Base-by-base conservation (phyloP, 2,888 invertebrate genomes). In the Hydraecia micacea region DNA sequence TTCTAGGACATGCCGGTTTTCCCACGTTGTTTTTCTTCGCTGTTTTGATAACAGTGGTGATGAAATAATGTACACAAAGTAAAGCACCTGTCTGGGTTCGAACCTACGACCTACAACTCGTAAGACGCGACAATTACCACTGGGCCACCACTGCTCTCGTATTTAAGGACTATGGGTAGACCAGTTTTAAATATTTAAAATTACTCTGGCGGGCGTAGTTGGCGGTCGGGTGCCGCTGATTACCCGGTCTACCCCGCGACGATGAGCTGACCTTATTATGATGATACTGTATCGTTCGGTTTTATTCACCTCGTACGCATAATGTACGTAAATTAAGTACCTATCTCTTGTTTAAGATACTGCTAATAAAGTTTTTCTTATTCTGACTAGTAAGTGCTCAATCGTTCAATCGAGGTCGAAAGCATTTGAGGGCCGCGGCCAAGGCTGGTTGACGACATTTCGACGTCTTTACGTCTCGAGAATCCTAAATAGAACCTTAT, bases 391-490 rank as follows among this genome's bases (percentile, higher is more conserved):
- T 80, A 78, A 87, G 77, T 83, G 78, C 69, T 85, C 85, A 77
- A 86, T 83, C 84, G 80, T 79, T 81, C 74, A 73, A 85, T 84
- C 87, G 88, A 89, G 88, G 88, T 84, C 86, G 80, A 81, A 86
- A 70, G 74, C 70, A 77, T 76, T 79, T 73, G 84, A 89, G 84
- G 89, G 89, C 82, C 88, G 88, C 79, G 89, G 87, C 87, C 88
- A 88, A 87, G 87, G 89, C 86, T 87, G 88, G 85, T 85, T 87
- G 88, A 88, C 89, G 88, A 89, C 89, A 88, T 88, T 88, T 88
- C 73, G 66, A 79, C 72, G 78, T 71, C 83, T 88, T 73, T 84
- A 88, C 81, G 85, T 84, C 75, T 86, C 46, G 67, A 75, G 88
- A 88, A 88, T 88, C 86, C 85, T 86, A 86, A 88, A 86, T 71